Conservation (phyloP, 2,113 vertebrate genomes). For the Mustela lutreola region DNA sequence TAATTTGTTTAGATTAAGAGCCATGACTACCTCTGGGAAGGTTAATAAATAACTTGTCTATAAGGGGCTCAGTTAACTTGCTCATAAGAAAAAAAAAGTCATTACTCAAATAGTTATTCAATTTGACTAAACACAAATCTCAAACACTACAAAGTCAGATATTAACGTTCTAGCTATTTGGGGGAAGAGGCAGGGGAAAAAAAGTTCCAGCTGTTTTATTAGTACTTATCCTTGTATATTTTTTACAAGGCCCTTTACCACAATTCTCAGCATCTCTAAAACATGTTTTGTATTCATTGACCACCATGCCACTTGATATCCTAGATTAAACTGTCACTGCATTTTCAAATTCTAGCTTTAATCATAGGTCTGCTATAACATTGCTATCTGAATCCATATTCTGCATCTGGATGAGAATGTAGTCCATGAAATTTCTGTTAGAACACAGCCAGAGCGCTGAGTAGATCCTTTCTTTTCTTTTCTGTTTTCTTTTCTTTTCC, state of each 20-base stretch:
- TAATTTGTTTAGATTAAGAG: conserved; percentile 40
- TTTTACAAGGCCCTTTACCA: conserved; percentile 11
- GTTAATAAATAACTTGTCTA: conserved; percentile 34
- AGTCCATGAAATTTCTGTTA: background rate
- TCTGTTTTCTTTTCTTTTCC: background rate
- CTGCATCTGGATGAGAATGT: conserved; percentile 13
- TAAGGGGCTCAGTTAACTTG: conserved; percentile 47
- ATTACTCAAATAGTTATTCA: conserved; percentile 35
- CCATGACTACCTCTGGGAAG: background rate
- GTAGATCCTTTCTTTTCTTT: background rate
- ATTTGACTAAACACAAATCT: conserved; percentile 48
- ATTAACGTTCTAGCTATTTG: background rate
- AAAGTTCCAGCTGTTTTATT: conserved; percentile 9
- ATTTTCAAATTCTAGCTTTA: conserved; percentile 56
- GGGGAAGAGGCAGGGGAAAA: background rate
- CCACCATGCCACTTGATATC: background rate
- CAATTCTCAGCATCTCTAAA: conserved; percentile 3
- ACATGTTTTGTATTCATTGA: conserved; percentile 16
- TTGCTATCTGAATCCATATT: background rate
- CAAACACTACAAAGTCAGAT: conserved; percentile 43
- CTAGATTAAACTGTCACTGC: background rate
- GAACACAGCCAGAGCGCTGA: background rate
- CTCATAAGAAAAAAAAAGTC: conserved; percentile 32
- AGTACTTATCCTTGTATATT: background rate
- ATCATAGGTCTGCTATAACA: background rate